phyloP scores from a whole-genome alignment of 2,797 vertebrate species.

The Dromococcyx pavoninus region DNA sequence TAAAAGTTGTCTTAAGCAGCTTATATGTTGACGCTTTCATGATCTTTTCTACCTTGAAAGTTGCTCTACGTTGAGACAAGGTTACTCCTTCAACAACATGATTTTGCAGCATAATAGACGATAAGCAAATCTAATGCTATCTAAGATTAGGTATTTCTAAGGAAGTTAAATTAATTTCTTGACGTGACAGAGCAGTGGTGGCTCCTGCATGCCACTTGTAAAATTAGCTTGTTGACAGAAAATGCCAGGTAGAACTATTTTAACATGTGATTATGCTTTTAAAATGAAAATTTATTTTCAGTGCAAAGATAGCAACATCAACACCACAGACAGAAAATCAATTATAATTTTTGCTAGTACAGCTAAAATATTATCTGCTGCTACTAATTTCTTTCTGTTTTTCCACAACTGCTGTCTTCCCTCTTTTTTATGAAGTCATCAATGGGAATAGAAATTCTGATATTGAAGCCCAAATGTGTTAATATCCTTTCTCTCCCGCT shows the following conservation, averaged over 20 bases:
- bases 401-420: conserved; percentile 5
- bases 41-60: background rate
- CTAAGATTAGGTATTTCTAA: background rate
- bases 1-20: background rate
- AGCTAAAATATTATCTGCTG: conserved; percentile 56
- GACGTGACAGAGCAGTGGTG: background rate
- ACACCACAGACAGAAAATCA: conserved; percentile 64
- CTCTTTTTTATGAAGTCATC: background rate
- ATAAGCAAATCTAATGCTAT: background rate
- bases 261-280: background rate
- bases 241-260: background rate
- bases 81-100: background rate
- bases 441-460: background rate
- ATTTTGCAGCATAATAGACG: background rate
- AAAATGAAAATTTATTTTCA: conserved; percentile 49
- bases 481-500: background rate
- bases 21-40: background rate
- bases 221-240: conserved; percentile 5
- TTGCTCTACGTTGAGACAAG: background rate
- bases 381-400: conserved; percentile 48
- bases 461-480: background rate
- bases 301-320: conserved; percentile 39
- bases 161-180: background rate
- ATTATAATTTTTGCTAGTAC: conserved; percentile 45
- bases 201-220: background rate